These are phyloP conservation scores for Drosophila punjabiensis DNA, from an alignment of 1,140 invertebrate genomes.

Conservation along the genomic window DNA sequence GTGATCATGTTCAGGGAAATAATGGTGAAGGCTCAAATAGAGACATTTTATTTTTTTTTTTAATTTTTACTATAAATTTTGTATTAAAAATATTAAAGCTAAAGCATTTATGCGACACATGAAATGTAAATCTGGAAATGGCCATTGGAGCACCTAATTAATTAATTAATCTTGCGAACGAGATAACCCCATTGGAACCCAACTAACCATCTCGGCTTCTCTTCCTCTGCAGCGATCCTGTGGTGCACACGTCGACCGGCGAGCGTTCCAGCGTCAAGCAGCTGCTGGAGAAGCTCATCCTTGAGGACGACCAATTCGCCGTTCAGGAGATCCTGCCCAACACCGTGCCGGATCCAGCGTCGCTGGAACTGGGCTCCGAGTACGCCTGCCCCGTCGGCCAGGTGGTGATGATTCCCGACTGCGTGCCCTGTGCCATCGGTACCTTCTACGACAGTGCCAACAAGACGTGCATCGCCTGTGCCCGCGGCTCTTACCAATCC, in stretches of 20 bases:
- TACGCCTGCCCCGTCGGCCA: slow-evolving; percentile 97
- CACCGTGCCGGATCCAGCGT: slow-evolving; percentile 96
- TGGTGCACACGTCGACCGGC: slow-evolving; percentile 93
- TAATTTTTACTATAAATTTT: slow-evolving; percentile 4
- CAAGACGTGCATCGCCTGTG: slow-evolving; percentile 93
- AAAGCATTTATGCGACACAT: slow-evolving; percentile 1
- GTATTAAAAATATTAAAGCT: not conserved
- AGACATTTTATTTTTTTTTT: not conserved
- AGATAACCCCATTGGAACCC: not conserved
- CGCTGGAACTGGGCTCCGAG: slow-evolving; percentile 93
- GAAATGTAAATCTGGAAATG: slow-evolving; percentile 2
- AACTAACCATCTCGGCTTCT: slow-evolving; percentile 17
- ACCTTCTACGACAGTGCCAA: slow-evolving; percentile 93
- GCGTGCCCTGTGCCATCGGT: slow-evolving; percentile 97
- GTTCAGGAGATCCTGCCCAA: slow-evolving; percentile 97
- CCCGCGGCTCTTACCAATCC: slow-evolving; percentile 96
- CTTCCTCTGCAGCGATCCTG: slow-evolving; percentile 91
- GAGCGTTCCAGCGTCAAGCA: slow-evolving; percentile 93
- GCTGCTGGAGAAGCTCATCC: slow-evolving; percentile 93
- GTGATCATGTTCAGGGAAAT: not conserved
- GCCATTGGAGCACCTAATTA: not conserved
- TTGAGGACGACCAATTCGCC: slow-evolving; percentile 97
- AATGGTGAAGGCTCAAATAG: not conserved
- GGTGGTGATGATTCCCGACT: slow-evolving; percentile 96
- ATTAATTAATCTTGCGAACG: not conserved